Evolutionary conservation across 1,140 invertebrate genomes (phyloP).

Genomic region (Temnothorax longispinosus): DNA sequence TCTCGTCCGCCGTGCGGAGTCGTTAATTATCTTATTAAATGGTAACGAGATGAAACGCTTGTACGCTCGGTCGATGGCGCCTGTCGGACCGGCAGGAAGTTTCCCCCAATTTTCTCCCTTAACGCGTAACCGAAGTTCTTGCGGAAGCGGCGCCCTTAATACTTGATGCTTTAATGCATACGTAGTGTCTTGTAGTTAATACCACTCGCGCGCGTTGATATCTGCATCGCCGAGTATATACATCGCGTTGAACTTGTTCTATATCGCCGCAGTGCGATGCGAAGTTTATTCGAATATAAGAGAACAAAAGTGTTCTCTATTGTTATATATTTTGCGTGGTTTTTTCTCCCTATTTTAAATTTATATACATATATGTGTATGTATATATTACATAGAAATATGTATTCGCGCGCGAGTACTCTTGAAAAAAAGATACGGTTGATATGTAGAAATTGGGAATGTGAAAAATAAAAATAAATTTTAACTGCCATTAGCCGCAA

Average conservation of each 20-base stretch:
- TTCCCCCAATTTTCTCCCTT: conserved; percentile 31
- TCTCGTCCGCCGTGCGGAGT: conserved; percentile 26
- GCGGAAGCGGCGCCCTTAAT: conserved; percentile 28
- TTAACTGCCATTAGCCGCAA: not conserved
- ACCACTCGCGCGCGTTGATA: conserved; percentile 11
- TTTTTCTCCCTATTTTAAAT: not conserved
- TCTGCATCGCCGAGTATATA: not conserved
- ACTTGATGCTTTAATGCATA: conserved; percentile 57
- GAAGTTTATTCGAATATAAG: not conserved
- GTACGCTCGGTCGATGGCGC: not conserved
- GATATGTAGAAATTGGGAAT: not conserved
- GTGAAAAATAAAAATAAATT: not conserved
- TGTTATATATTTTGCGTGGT: not conserved
- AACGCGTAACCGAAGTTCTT: conserved; percentile 24
- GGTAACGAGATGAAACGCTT: conserved; percentile 53
- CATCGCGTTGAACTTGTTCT: not conserved
- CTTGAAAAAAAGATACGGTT: not conserved
- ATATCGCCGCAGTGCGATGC: not conserved
- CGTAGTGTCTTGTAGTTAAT: conserved; percentile 38
- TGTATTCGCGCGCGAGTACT: not conserved
- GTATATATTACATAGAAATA: no score
- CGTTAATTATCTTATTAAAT: conserved; percentile 65
- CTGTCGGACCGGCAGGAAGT: conserved; percentile 3
- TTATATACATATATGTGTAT: not conserved
- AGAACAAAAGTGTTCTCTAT: not conserved